Base-by-base conservation (phyloP, 2,888 invertebrate species). In the Cephonodes hylas region DNA sequence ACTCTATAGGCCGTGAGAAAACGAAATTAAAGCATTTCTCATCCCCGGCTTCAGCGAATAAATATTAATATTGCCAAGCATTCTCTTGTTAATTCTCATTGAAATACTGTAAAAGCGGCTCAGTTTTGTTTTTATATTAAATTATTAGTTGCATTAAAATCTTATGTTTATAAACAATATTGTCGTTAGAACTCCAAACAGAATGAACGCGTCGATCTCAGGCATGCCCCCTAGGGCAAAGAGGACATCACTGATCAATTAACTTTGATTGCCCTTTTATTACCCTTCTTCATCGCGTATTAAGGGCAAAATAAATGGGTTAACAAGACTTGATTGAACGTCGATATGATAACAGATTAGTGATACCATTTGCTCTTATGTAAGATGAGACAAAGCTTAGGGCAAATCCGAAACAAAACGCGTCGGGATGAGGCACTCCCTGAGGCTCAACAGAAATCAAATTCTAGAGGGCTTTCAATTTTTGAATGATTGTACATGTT, bases 181-280 rank as follows among this genome's bases (percentile, higher is more conserved):
- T 38, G 3, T 38, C n/a, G n/a, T 38, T 38, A 5, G 13, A 38
- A 38, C 38, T 38, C 38, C 1, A 31, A 31, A 31, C 38, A 38
- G 3, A 13, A 3, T 0, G 4, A 38, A 38, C 1, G 18, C 18
- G 25, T 58, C 8, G 31, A 42, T 27, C 8, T 31, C 45, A 68
- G 66, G 60, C 45, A 23, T 46, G 42, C 44, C 59, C 27, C 58
- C 48, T 61, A 63, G 60, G 65, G 13, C 60, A 25, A 58, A 42
- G 46, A 46, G 63, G 60, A 64, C 61, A 59, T 67, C 66, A 65
- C 58, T 64, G 46, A 66, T 57, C 67, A 64, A 68, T 70, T 65
- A 65, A 64, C 60, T 61, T 31, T 62, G 63, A 66, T 67, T 59
- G 60, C 60, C 63, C 60, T 65, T 66, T 62, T 64, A 69, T 68